A percentile compares a stretch with the other conserved stretches of the same genome.
These are phyloP conservation scores for Drosophila gunungcola DNA, from an alignment of 1,140 invertebrate species.

Conservation along the genomic window DNA sequence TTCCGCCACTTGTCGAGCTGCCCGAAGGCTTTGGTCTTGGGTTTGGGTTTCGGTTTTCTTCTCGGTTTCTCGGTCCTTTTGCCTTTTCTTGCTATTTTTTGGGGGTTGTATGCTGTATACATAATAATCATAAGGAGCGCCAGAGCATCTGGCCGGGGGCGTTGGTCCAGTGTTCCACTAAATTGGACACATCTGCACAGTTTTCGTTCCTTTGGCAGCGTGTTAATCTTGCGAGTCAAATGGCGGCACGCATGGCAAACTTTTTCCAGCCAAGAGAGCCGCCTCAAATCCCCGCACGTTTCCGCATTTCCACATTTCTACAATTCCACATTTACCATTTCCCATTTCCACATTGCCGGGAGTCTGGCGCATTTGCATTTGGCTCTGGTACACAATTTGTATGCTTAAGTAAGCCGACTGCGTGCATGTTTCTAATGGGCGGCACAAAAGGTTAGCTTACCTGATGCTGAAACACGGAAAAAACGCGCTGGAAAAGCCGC, in stretches of 20 bases:
- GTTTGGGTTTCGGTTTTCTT: constrained; percentile 9
- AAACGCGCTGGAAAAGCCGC: constrained; percentile 46
- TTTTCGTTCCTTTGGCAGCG: constrained; percentile 72
- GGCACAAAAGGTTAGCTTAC: constrained; percentile 77
- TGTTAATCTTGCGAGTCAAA: constrained; percentile 81
- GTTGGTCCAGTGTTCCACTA: constrained; percentile 71
- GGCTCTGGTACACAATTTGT: constrained; percentile 60
- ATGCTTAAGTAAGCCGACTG: constrained; percentile 80
- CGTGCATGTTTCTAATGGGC: constrained; percentile 82
- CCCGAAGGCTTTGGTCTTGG: constrained; percentile 8
- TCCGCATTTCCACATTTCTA: constrained; percentile 71
- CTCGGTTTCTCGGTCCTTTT: neutral
- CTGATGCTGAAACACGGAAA: constrained; percentile 70
- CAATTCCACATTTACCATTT: constrained; percentile 58
- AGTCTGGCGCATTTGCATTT: constrained; percentile 52
- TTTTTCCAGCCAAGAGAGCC: constrained; percentile 53
- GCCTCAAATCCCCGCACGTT: constrained; percentile 75
- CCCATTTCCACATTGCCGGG: constrained; percentile 40
- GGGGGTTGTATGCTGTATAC: constrained; percentile 6
- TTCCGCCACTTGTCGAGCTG: constrained; percentile 48
- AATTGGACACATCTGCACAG: constrained; percentile 80
- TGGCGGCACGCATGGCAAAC: constrained; percentile 79
- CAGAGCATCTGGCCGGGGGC: constrained; percentile 41
- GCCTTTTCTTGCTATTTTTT: neutral
- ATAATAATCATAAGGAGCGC: constrained; percentile 37